These are phyloP conservation scores for Castor canadensis DNA, from an alignment of 2,113 vertebrate genomes.

Conservation along the genomic window DNA sequence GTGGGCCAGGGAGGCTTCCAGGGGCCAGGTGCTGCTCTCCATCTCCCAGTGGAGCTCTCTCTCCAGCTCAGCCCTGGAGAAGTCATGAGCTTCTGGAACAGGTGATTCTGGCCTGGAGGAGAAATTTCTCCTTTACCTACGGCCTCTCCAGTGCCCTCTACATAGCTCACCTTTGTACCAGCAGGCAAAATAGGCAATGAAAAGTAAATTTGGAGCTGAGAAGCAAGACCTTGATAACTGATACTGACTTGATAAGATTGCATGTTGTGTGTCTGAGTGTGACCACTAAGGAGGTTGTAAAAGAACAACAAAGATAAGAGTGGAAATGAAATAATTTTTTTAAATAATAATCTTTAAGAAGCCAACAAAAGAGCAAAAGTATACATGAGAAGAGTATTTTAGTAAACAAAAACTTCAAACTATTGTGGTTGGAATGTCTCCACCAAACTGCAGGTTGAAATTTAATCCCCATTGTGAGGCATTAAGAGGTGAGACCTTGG, in stretches of 20 bases:
- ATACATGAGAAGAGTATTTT: not conserved
- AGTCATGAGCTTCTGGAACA: no score
- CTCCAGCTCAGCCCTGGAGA: not conserved
- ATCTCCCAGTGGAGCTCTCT: fast-evolving
- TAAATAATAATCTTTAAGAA: not conserved
- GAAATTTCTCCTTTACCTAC: not conserved
- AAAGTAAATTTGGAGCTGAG: not conserved
- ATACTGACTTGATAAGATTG: not conserved
- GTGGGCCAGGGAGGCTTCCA: not conserved
- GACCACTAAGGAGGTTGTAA: not conserved
- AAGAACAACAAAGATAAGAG: not conserved
- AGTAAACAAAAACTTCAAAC: not conserved
- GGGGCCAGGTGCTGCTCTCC: no score
- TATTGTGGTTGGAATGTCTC: not conserved
- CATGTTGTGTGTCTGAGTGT: not conserved
- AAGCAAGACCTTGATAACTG: not conserved
- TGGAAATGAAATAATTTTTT: no score
- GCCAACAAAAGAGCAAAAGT: not conserved
- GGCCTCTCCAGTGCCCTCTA: not conserved
- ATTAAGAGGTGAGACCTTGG: not conserved
- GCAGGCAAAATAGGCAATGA: not conserved
- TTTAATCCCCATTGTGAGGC: not conserved
- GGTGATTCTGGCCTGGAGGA: fast-evolving
- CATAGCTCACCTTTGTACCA: not conserved
- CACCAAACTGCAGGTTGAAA: not conserved